Percentiles rank a stretch among this genome's conserved stretches.
Conservation (phyloP, 2,797 vertebrate species). For the Rhabdomys pumilio region DNA sequence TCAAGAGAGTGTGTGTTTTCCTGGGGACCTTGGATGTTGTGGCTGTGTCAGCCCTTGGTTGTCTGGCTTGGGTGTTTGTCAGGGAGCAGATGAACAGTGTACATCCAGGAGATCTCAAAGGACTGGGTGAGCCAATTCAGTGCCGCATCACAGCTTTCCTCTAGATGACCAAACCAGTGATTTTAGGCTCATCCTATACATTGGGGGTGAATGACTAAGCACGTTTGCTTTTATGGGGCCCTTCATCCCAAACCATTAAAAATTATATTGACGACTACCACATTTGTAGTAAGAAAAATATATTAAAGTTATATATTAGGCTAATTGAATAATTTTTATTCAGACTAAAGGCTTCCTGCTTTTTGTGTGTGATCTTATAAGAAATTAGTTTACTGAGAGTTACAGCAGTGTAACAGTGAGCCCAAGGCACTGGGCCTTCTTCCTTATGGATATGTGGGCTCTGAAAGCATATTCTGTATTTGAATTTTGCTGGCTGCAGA, state of each 20-base stretch:
- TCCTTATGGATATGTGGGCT: neutral
- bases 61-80: neutral
- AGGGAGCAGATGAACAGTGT: neutral
- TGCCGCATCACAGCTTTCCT: neutral
- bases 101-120: too few relatives aligned
- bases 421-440: fast-evolving
- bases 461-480: neutral
- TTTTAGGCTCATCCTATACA: neutral
- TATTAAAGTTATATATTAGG: conserved; percentile 9
- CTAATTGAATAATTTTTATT: neutral
- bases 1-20: neutral
- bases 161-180: neutral
- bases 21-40: neutral
- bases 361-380: conserved; percentile 36
- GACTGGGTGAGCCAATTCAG: neutral
- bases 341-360: neutral
- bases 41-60: neutral
- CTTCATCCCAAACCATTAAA: conserved; percentile 25
- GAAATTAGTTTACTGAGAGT: conserved; percentile 7
- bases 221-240: neutral
- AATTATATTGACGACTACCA: neutral
- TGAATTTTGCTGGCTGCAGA: neutral
- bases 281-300: conserved; percentile 8
- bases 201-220: neutral
- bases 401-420: neutral